phyloP scores from a whole-genome alignment of 2,888 invertebrate species.

The Heliconius cydno region DNA sequence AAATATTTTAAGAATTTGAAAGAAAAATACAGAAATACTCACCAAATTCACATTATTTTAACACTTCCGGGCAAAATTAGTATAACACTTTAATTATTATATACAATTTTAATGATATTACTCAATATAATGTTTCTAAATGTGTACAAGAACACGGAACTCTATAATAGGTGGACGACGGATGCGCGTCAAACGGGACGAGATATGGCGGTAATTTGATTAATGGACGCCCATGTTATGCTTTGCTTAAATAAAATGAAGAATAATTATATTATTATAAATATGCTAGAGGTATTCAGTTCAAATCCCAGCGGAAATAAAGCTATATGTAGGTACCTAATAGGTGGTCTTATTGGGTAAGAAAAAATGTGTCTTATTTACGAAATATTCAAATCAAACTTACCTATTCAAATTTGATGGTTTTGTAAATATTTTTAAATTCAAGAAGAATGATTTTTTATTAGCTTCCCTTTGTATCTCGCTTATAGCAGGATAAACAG shows the following conservation, averaged over 20 bases:
- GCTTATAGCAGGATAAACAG: no score
- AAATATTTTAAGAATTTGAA: no score
- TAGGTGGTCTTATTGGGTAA: no score
- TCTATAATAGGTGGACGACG: conserved; percentile 32
- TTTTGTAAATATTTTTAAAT: no score
- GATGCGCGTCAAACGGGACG: conserved; percentile 40
- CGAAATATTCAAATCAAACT: no score
- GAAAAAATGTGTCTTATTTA: no score
- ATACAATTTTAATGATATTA: neutral
- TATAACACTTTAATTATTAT: neutral
- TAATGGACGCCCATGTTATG: conserved; percentile 45
- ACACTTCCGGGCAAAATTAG: neutral
- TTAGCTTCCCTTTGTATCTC: no score
- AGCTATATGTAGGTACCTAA: no score
- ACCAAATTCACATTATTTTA: neutral
- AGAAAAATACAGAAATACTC: neutral
- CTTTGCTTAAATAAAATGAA: neutral
- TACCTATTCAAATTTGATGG: no score
- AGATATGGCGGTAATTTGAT: conserved; percentile 46
- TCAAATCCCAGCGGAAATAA: no score
- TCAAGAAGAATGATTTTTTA: no score
- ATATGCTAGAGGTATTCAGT: neutral
- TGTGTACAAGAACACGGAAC: conserved; percentile 21
- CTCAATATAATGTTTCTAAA: neutral
- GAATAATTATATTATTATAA: neutral